phyloP scores from a whole-genome alignment of 35 echinoderm and acorn worm species.

The Apostichopus californicus region DNA sequence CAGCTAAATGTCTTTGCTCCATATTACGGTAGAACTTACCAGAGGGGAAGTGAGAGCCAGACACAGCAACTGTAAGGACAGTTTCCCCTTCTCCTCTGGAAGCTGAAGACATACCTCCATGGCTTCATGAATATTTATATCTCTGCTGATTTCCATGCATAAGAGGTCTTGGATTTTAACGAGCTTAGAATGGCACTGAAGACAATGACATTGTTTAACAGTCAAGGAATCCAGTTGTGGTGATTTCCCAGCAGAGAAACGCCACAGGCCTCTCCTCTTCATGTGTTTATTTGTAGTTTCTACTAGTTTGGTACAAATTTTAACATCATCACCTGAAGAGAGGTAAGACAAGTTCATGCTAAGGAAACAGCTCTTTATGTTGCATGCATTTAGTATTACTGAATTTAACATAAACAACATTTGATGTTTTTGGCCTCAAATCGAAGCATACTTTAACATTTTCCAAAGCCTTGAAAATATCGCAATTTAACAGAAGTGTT shows the following conservation, averaged over 20 bases:
- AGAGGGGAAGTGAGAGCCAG: not conserved
- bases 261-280: not conserved
- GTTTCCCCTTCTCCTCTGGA: not conserved
- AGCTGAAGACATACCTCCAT: slow-evolving; percentile 7
- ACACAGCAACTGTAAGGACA: slow-evolving; percentile 24
- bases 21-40: not conserved
- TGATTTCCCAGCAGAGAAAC: not conserved
- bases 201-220: not conserved
- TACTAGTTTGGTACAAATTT: not conserved
- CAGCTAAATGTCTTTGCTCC: too few relatives aligned
- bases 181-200: slow-evolving; percentile 4
- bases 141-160: not conserved
- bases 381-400: too few relatives aligned
- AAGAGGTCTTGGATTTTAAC: slow-evolving; percentile 8
- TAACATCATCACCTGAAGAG: not conserved
- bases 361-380: too few relatives aligned
- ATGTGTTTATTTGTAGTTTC: not conserved
- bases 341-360: not conserved
- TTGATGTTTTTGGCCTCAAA: too few relatives aligned
- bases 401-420: too few relatives aligned
- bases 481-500: too few relatives aligned
- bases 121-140: slow-evolving; percentile 33
- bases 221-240: not conserved
- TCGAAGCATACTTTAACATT: too few relatives aligned
- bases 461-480: too few relatives aligned